Evolutionary conservation across 1,140 invertebrate species (phyloP).

Genomic region (Sesamia nonagrioides): DNA sequence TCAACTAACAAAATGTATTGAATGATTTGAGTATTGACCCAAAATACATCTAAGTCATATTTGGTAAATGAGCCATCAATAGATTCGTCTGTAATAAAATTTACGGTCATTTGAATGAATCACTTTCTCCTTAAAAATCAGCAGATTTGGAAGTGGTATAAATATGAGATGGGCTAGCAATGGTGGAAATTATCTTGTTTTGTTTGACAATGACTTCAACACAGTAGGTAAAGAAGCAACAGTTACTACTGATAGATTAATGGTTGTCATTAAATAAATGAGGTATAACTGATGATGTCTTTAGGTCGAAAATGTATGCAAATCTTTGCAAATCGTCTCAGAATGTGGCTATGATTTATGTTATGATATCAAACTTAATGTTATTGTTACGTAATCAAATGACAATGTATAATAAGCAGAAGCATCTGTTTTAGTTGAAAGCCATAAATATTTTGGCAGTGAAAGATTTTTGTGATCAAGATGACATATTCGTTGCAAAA

Average conservation of each 20-base stretch:
- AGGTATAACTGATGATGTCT: neutral
- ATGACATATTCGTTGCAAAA: neutral
- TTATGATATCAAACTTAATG: conserved; percentile 7
- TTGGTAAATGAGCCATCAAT: conserved; percentile 25
- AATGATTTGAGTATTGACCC: conserved; percentile 1
- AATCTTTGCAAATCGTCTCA: conserved; percentile 3
- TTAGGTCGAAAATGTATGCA: conserved; percentile 1
- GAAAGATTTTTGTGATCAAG: neutral
- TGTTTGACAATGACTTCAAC: neutral
- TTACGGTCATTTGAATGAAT: conserved; percentile 7
- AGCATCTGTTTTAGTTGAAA: neutral
- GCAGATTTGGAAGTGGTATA: neutral
- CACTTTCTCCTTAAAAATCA: neutral
- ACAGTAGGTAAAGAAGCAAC: neutral
- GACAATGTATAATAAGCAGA: neutral
- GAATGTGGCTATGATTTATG: conserved; percentile 5
- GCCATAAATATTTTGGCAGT: neutral
- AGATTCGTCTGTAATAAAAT: neutral
- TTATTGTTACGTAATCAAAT: neutral
- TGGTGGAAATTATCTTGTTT: neutral
- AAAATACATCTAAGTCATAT: neutral
- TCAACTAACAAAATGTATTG: neutral
- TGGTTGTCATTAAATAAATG: neutral
- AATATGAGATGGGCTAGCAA: neutral
- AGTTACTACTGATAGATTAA: neutral